A percentile compares a stretch with the other conserved stretches of the same genome.
Evolutionary conservation across 2,888 invertebrate species (phyloP).

Genomic region (Cheilosia vulpina): DNA sequence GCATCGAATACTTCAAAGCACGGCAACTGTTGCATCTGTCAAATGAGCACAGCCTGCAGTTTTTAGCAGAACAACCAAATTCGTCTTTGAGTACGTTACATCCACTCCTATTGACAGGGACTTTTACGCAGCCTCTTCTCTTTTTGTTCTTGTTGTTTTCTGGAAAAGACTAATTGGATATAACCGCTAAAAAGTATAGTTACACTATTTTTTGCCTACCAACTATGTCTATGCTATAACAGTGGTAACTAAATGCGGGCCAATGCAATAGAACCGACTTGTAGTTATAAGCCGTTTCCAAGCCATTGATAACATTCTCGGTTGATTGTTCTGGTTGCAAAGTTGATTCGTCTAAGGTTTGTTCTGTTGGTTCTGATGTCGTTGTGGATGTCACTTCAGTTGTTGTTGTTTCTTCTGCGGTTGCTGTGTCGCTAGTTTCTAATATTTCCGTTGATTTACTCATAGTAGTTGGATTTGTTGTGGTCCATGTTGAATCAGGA

Average conservation of each 20-base stretch:
- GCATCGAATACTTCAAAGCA: background rate
- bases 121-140: constrained; percentile 78
- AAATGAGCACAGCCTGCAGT: constrained; percentile 77
- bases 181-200: background rate
- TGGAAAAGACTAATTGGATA: constrained; percentile 1
- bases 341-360: background rate
- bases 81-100: constrained; percentile 63
- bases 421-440: background rate
- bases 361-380: background rate
- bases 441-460: background rate
- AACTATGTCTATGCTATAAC: background rate
- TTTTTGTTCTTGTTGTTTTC: constrained; percentile 24
- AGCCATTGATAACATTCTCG: background rate
- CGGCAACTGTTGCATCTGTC: constrained; percentile 78
- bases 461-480: no score
- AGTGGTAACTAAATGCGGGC: background rate
- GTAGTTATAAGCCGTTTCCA: background rate
- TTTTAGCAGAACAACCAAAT: constrained; percentile 13
- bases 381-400: background rate
- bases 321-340: background rate
- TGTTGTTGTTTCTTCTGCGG: background rate
- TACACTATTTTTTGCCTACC: background rate
- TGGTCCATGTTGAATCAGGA: background rate
- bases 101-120: constrained; percentile 63
- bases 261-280: background rate